Evolutionary conservation across 2,888 invertebrate species (phyloP), one percentile per base, ranked within the genome.

Genomic region (Cerceris rybyensis): DNA sequence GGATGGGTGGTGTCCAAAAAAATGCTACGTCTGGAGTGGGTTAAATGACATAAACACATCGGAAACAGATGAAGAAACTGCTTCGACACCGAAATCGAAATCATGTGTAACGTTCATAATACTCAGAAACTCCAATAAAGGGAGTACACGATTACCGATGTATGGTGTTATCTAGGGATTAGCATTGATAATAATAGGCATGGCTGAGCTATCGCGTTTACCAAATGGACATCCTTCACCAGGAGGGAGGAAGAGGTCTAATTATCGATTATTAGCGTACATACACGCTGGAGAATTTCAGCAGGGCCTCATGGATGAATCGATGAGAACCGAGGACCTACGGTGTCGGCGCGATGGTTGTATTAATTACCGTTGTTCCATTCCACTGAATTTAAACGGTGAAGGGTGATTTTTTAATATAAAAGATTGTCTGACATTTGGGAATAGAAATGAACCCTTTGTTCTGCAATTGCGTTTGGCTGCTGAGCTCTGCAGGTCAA

Each of bases 211-310:
- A 76, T 82, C 82, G 78, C 81, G 70, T 78, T 82, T 71, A 81
- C 75, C 75, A 70, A 75, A 78, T 75, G 78, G 78, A 81, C 72
- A 75, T 82, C 81, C 78, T 78, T 82, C 81, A 73, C 41, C 71
- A 52, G 14, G 7, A 28, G 57, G 58, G 60, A n/a, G 72, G 55
- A 43, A 68, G 63, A 65, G 75, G 71, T 70, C 78, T 78, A 82
- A 82, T 82, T 82, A 82, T 82, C 81, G 82, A 82, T 82, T 82
- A 81, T 81, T 81, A 82, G 70, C 70, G 49, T 69, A 81, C 75
- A 43, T 74, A 55, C 54, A 49, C n/a, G 61, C 69, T 60, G 57
- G 67, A 64, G 80, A 28, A 81, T 77, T 77, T 69, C 81, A 50
- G 59, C n/a, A 70, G 55, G 55, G 72, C 60, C 64, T 70, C 64